These are phyloP conservation scores for Nephila pilipes DNA, from an alignment of 1,140 invertebrate species.

Conservation along the genomic window DNA sequence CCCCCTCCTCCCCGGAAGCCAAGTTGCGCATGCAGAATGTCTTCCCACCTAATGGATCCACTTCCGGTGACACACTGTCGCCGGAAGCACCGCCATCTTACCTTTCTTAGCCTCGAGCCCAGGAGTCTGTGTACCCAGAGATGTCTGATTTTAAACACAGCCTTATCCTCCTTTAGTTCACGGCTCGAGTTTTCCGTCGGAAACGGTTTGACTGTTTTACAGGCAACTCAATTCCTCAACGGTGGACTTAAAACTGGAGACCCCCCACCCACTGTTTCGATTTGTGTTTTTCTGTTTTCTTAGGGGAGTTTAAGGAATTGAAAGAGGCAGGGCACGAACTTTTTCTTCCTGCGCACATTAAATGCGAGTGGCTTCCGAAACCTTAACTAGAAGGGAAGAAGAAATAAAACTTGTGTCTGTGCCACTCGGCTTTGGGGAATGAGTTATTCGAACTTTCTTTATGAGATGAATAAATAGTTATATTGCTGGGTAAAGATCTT, in stretches of 20 bases:
- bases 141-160: slow-evolving; percentile 73
- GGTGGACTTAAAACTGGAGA: slow-evolving; percentile 52
- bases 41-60: slow-evolving; percentile 74
- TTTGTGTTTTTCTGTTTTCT: slow-evolving; percentile 12
- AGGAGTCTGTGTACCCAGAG: slow-evolving; percentile 52
- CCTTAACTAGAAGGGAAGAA: background rate
- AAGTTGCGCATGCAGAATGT: slow-evolving; percentile 75
- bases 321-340: slow-evolving; percentile 8
- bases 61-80: slow-evolving; percentile 75
- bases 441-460: background rate
- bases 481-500: too few relatives aligned
- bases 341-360: background rate
- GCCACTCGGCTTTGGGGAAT: background rate
- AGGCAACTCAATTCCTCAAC: slow-evolving; percentile 64
- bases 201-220: slow-evolving; percentile 74
- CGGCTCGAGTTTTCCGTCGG: slow-evolving; percentile 62
- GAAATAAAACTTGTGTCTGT: background rate
- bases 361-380: background rate
- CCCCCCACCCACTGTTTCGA: background rate
- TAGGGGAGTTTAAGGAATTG: slow-evolving; percentile 10
- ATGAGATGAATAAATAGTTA: too few relatives aligned
- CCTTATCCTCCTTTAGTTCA: slow-evolving; percentile 54
- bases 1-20: slow-evolving; percentile 58
- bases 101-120: slow-evolving; percentile 68
- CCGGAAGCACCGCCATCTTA: slow-evolving; percentile 70